Base-by-base conservation (phyloP, 2,797 vertebrate genomes). In the Moxostoma hubbsi region DNA sequence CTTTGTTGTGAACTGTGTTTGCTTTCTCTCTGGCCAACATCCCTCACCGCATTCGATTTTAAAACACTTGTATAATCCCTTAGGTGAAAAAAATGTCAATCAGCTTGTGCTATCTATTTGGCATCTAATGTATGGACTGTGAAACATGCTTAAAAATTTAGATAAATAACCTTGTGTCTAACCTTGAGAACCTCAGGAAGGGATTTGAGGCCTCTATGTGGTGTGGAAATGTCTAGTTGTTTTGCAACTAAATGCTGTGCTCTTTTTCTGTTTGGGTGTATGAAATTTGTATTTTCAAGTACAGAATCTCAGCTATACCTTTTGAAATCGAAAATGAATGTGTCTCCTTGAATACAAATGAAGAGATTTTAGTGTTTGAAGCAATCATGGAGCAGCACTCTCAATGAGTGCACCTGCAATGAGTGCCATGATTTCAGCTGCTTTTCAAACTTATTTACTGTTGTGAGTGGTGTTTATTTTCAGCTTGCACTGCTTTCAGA, bases 1-100 rank as follows among this genome's bases (percentile, higher is more conserved):
- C 67, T 83, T 75, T 79, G 81, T 85, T 62, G 75, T 63, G 62
- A 65, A 72, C 61, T 9, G 58, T 47, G 65, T 79, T 85, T 83
- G 59, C 81, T 73, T 79, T 51, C 13, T 63, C 24, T 18, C 45
- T 63, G 53, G 51, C 66, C n/a, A 36, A 43, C 46, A 15, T 24
- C 55, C 47, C 63, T 77, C 51, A 11, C 58, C 16, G 16, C 67
- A 50, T 76, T 72, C 1, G 50, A 24, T 62, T 73, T 82, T 54
- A 69, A 82, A 82, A 75, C 57, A 68, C 55, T 36, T n/a, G 36
- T 53, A 24, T 74, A 45, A 74, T 80, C 64, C 58, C 50, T 45
- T 45, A 10, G 51, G 53, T 6, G 24, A 62, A 77, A 58, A 73
- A 82, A 75, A 73, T 45, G 67, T n/a, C 57, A 69, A 18, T 78